Percentiles rank a stretch among this genome's conserved stretches.
These are phyloP conservation scores for Lasiurus cinereus DNA, from an alignment of 2,113 vertebrate genomes.

Conservation along the genomic window DNA sequence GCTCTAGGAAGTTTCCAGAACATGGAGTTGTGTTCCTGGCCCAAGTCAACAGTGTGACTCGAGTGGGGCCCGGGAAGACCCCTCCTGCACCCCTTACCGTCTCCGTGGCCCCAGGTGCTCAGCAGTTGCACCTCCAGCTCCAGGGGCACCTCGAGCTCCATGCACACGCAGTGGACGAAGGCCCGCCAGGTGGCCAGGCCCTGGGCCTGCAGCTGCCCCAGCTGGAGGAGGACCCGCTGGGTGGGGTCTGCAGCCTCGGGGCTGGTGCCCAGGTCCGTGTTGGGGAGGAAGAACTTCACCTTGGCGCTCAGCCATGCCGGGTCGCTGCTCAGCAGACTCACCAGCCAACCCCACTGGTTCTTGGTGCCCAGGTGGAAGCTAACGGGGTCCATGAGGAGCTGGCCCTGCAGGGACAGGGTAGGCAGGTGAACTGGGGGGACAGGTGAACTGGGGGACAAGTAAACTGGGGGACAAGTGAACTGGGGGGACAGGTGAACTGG, in stretches of 20 bases:
- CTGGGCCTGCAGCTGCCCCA: constrained; percentile 83
- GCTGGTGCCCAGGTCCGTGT: background rate
- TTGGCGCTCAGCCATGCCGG: constrained; percentile 62
- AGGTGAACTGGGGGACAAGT: background rate
- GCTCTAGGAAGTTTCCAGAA: background rate
- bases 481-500: no score
- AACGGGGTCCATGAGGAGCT: background rate
- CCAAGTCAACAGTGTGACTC: background rate
- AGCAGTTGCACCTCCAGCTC: constrained; percentile 89
- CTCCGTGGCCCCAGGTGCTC: constrained; percentile 85
- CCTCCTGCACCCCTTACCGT: constrained; percentile 1
- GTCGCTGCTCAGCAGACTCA: constrained; percentile 82
- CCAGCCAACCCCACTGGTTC: constrained; percentile 82
- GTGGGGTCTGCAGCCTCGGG: fast-evolving
- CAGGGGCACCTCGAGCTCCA: constrained; percentile 90
- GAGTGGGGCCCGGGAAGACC: background rate
- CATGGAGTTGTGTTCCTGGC: background rate
- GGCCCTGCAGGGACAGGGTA: background rate
- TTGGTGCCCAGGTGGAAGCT: constrained; percentile 66
- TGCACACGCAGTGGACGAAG: constrained; percentile 89
- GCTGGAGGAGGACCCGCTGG: constrained; percentile 68
- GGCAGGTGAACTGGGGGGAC: background rate
- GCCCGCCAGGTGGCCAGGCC: constrained; percentile 79
- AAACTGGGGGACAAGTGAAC: background rate
- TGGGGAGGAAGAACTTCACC: constrained; percentile 79